Evolutionary conservation across 2,888 invertebrate genomes (phyloP), one percentile per base, ranked within the genome.

Genomic region (Leptopilina syphax): DNA sequence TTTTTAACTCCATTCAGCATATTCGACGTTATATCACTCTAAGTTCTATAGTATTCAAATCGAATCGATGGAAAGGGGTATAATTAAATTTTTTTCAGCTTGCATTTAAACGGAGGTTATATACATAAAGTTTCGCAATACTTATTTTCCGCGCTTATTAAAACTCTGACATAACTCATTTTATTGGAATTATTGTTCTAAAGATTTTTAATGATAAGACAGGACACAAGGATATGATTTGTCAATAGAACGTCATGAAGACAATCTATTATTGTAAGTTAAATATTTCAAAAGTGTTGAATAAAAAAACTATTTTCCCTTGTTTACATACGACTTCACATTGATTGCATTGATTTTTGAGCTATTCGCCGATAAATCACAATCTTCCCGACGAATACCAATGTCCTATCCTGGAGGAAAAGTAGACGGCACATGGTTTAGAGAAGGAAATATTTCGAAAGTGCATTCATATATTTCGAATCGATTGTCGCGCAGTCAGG

Each of bases 391-490:
- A n/a, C n/a, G 54, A 70, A 13, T 70, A 57, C 73, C 73, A 60
- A 73, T 57, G 50, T 50, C 12, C 70, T 73, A 18, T 18, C 18
- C 73, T 34, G 57, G 57, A 73, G 57, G 9, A 50, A 54, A 60
- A 73, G 73, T 57, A 57, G 73, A 57, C 41, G 57, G 73, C 73
- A 73, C 73, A 34, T 57, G 57, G 57, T 73, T 57, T 73, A 73
- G 73, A 73, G 57, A 9, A 57, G 73, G 73, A 73, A 73, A 73
- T 73, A 73, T 73, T 57, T 34, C 57, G 54, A 57, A 73, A 73
- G 73, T 34, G 73, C 57, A 57, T 73, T 73, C 73, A 73, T 73
- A 73, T 73, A 73, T 73, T 73, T 34, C 73, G 57, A 41, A 73
- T 73, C 57, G 34, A 73, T 73, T 73, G 73, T 73, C 73, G 73